phyloP scores from a whole-genome alignment of 2,888 invertebrate genomes.

The Mellilla xanthometata region DNA sequence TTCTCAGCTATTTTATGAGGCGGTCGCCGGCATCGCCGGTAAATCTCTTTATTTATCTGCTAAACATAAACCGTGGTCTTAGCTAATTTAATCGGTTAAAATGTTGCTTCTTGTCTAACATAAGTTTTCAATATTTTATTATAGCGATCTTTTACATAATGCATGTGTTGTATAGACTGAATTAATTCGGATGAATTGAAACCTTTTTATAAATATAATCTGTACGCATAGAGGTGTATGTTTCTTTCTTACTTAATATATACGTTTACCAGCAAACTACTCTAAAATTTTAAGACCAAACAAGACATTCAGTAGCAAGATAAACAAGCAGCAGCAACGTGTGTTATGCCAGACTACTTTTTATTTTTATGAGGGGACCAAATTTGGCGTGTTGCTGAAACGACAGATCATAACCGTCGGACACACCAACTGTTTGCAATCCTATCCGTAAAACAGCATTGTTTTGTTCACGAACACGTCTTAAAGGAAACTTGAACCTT shows the following conservation, averaged over 20 bases:
- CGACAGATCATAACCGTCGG: slow-evolving; percentile 75
- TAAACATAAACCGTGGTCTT: slow-evolving; percentile 77
- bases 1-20: slow-evolving; percentile 71
- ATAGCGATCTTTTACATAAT: slow-evolving; percentile 33
- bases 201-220: too few relatives aligned
- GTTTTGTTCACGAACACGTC: slow-evolving; percentile 48
- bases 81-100: slow-evolving; percentile 78
- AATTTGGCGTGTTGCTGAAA: slow-evolving; percentile 76
- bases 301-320: slow-evolving; percentile 36
- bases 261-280: slow-evolving; percentile 21
- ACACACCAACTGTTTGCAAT: slow-evolving; percentile 73
- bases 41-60: slow-evolving; percentile 80
- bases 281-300: slow-evolving; percentile 29
- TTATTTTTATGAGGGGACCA: slow-evolving; percentile 74
- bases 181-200: too few relatives aligned
- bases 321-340: slow-evolving; percentile 56
- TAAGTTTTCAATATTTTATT: slow-evolving; percentile 64
- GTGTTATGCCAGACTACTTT: slow-evolving; percentile 65
- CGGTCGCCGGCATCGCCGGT: slow-evolving; percentile 66
- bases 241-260: slow-evolving; percentile 12
- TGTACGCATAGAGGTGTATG: too few relatives aligned
- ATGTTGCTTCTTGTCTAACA: slow-evolving; percentile 67
- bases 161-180: too few relatives aligned
- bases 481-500: slow-evolving; percentile 44
- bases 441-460: slow-evolving; percentile 61